Conservation (phyloP, 2,888 invertebrate species). For the Hirtodrosophila trivittata region DNA sequence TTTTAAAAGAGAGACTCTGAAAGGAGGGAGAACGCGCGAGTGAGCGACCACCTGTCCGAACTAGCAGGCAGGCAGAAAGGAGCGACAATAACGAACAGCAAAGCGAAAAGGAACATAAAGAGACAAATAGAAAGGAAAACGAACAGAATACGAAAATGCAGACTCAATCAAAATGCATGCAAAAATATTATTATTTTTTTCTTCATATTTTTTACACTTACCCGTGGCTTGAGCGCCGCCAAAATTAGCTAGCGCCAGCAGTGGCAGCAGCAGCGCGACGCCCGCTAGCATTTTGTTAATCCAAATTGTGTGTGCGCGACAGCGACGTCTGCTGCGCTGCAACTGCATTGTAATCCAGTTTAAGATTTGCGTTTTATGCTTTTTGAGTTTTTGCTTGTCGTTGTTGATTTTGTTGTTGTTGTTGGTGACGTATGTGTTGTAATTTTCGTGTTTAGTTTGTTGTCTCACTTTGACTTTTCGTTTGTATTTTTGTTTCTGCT, state of each 20-base stretch:
- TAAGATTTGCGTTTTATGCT: conserved; percentile 60
- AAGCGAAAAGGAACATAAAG: conserved; percentile 45
- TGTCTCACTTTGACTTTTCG: conserved; percentile 46
- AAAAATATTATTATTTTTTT: conserved; percentile 21
- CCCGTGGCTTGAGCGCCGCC: conserved; percentile 67
- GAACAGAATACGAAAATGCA: conserved; percentile 52
- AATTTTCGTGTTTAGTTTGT: conserved; percentile 41
- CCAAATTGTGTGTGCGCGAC: conserved; percentile 72
- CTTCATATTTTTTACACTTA: conserved; percentile 48
- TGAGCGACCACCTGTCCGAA: conserved; percentile 70
- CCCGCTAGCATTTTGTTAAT: conserved; percentile 71
- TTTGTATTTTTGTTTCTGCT: conserved; percentile 27
- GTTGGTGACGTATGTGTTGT: conserved; percentile 22
- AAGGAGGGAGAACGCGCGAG: conserved; percentile 6
- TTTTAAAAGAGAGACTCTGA: conserved; percentile 43
- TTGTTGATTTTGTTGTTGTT: conserved; percentile 16
- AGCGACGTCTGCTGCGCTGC: conserved; percentile 77
- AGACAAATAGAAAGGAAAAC: conserved; percentile 58
- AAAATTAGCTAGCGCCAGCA: conserved; percentile 67
- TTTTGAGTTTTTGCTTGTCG: conserved; percentile 36
- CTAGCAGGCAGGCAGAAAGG: conserved; percentile 28
- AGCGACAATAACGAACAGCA: conserved; percentile 48
- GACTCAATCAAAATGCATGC: conserved; percentile 50
- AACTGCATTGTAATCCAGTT: conserved; percentile 76
- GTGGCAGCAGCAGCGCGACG: conserved; percentile 64